These are phyloP conservation scores for Stenopsyche tienmushanensis DNA, from an alignment of 1,140 invertebrate genomes.

Conservation along the genomic window DNA sequence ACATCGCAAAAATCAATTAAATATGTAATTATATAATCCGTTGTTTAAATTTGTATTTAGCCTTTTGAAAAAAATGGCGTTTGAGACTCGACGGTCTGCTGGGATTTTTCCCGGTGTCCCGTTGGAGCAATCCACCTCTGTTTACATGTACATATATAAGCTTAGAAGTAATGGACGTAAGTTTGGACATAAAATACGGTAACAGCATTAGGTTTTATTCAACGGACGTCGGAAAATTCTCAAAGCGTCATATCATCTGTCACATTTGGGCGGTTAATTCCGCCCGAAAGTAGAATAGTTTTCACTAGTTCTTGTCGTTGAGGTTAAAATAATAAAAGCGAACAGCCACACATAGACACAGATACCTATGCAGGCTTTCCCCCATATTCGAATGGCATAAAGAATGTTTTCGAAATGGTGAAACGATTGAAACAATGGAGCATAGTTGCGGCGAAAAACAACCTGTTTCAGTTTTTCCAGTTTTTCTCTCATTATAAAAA, in stretches of 20 bases:
- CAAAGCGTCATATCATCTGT: neutral
- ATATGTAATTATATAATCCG: no score
- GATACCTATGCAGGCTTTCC: no score
- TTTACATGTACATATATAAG: no score
- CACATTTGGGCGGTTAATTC: neutral
- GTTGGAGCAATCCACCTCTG: no score
- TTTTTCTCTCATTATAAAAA: conserved; percentile 22
- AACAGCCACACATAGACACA: no score
- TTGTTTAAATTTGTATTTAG: no score
- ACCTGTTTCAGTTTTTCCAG: conserved; percentile 26
- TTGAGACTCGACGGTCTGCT: no score
- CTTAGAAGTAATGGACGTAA: no score
- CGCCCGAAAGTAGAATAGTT: neutral
- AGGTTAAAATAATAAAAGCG: no score
- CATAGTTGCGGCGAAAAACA: conserved; percentile 6
- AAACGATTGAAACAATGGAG: conserved; percentile 20
- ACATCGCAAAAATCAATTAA: no score
- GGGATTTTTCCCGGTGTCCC: no score
- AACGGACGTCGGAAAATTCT: neutral
- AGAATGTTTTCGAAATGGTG: neutral
- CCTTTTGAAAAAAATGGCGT: no score
- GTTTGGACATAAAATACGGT: neutral
- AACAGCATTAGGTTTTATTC: neutral
- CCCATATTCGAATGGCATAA: neutral
- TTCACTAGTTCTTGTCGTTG: neutral